Conservation (phyloP, 2,888 invertebrate species). For the Drosophila peninsularis region DNA sequence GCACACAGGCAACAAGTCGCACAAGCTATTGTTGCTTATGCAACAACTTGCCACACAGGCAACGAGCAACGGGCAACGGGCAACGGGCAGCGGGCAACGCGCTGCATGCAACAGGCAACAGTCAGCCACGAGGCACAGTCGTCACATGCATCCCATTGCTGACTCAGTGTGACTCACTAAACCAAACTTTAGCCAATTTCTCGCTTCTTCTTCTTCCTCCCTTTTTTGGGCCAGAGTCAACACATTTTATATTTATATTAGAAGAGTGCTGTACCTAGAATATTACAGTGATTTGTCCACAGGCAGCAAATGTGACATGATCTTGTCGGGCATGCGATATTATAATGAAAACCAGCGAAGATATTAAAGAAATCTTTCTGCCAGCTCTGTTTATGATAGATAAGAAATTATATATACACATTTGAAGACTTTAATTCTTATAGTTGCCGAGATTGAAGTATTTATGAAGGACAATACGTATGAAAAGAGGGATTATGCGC, state of each 20-base stretch:
- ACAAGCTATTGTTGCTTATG: constrained; percentile 49
- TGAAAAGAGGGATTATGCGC: too few relatives aligned
- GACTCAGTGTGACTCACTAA: constrained; percentile 40
- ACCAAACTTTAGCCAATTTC: constrained; percentile 24
- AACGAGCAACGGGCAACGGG: constrained; percentile 4
- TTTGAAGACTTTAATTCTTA: too few relatives aligned
- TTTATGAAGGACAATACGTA: too few relatives aligned
- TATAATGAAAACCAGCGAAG: too few relatives aligned
- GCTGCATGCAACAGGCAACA: constrained; percentile 10
- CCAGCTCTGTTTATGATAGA: too few relatives aligned
- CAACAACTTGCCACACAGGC: constrained; percentile 54
- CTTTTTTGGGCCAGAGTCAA: constrained; percentile 15
- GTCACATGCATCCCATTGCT: constrained; percentile 32
- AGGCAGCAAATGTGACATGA: too few relatives aligned
- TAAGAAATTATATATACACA: too few relatives aligned
- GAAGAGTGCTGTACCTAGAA: too few relatives aligned
- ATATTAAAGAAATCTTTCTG: too few relatives aligned
- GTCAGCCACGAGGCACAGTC: constrained; percentile 25
- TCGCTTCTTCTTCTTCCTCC: not conserved
- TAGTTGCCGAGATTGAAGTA: too few relatives aligned
- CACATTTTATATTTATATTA: constrained; percentile 10
- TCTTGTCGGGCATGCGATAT: too few relatives aligned
- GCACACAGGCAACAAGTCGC: constrained; percentile 62
- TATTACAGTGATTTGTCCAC: too few relatives aligned
- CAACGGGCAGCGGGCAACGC: constrained; percentile 23